Conservation (phyloP, 2,113 vertebrate genomes). For the Cyphomyrus discorhynchus region DNA sequence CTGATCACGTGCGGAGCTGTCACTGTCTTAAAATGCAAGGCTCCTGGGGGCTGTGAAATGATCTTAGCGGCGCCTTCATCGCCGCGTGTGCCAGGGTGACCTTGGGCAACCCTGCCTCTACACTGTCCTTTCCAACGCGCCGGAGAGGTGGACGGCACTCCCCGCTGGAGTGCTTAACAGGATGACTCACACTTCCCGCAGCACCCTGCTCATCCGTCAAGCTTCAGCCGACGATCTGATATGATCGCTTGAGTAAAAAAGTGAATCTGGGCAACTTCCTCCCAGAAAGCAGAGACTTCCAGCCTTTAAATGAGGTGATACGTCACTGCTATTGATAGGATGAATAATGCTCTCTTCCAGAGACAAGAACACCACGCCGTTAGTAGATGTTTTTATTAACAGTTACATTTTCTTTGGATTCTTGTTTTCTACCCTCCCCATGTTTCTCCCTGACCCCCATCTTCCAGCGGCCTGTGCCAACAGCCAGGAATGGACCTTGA, state of each 20-base stretch:
- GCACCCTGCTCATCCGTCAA: neutral
- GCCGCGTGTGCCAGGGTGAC: neutral
- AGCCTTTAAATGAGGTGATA: neutral
- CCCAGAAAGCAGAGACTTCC: neutral
- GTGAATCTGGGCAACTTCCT: neutral
- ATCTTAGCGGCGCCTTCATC: neutral
- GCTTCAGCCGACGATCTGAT: neutral
- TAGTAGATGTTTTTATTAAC: neutral
- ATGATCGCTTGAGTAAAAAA: neutral
- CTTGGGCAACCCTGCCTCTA: neutral
- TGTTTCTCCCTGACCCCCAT: slow-evolving; percentile 20
- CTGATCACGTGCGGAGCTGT: neutral
- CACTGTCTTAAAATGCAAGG: neutral
- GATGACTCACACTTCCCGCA: neutral
- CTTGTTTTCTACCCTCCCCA: neutral
- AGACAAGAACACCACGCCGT: neutral
- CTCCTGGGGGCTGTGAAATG: neutral
- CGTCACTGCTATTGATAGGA: neutral
- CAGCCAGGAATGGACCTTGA: slow-evolving; percentile 93
- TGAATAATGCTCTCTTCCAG: neutral
- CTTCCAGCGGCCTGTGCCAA: slow-evolving; percentile 76
- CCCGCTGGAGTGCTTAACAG: neutral
- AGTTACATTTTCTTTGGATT: neutral
- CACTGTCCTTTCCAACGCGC: neutral
- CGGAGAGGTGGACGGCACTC: neutral